phyloP scores from a whole-genome alignment of 2,797 vertebrate species.

The Sebastes ruberrimus region DNA sequence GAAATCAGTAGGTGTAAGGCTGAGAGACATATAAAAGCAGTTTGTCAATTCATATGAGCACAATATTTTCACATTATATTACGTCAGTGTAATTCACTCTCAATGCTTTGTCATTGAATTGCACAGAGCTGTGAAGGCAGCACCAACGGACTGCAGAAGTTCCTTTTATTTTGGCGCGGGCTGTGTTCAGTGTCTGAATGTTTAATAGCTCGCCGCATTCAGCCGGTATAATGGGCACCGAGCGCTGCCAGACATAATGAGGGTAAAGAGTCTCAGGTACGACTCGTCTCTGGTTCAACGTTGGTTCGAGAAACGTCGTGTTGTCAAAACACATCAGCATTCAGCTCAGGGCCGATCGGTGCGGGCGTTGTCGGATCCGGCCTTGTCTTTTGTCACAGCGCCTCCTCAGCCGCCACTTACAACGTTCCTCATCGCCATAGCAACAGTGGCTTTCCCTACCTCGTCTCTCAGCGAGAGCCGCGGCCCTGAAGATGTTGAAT shows the following conservation, averaged over 20 bases:
- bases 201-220: not conserved
- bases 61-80: not conserved
- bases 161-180: not conserved
- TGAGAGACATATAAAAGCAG: not conserved
- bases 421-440: constrained; percentile 67
- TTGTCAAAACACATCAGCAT: constrained; percentile 57
- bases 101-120: not conserved
- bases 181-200: not conserved
- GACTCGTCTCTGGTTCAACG: not conserved
- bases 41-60: not conserved
- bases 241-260: constrained; percentile 19
- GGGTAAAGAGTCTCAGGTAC: constrained; percentile 26
- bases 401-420: constrained; percentile 55
- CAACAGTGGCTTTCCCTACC: constrained; percentile 66
- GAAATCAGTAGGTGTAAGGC: not conserved
- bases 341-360: constrained; percentile 36
- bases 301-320: not conserved
- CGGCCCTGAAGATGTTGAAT: constrained; percentile 48
- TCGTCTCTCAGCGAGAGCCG: constrained; percentile 29
- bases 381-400: constrained; percentile 65
- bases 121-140: not conserved
- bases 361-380: constrained; percentile 61
- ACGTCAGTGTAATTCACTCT: not conserved
- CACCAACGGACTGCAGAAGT: not conserved
- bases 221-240: not conserved